These are phyloP conservation scores for Apostichopus japonicus DNA, from an alignment of 35 echinoderm and acorn worm species.

Conservation along the genomic window DNA sequence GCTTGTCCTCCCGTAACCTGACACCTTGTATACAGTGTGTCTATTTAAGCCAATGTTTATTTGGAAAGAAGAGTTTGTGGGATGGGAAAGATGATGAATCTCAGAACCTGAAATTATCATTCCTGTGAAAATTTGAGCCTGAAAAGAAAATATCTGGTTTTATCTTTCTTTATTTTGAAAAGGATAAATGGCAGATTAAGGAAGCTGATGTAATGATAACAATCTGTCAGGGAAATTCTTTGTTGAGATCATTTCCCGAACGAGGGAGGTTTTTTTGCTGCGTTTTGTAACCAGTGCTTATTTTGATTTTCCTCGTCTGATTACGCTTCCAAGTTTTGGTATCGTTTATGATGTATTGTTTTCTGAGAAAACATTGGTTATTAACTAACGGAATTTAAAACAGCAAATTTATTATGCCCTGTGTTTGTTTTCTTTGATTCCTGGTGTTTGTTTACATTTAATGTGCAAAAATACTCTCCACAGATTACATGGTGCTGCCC, in stretches of 20 bases:
- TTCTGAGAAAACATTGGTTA: neutral
- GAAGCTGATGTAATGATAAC: neutral
- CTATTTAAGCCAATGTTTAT: conserved; percentile 8
- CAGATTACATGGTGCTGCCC: neutral
- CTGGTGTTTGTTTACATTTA: neutral
- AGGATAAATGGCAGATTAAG: conserved; percentile 2
- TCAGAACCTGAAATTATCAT: neutral
- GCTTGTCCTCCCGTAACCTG: conserved; percentile 1
- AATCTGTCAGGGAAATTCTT: conserved; percentile 6
- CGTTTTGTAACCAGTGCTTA: neutral
- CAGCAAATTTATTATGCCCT: neutral
- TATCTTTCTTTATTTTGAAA: conserved; percentile 19
- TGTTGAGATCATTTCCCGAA: neutral
- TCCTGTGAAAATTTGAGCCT: neutral
- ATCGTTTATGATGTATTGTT: neutral
- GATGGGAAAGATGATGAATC: neutral
- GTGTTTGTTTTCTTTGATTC: neutral
- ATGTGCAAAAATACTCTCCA: neutral
- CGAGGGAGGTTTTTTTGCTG: neutral
- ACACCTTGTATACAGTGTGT: neutral
- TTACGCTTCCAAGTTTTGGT: neutral
- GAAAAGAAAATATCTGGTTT: conserved; percentile 3
- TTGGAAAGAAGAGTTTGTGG: neutral
- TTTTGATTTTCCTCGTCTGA: neutral
- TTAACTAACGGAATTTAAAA: conserved; percentile 3